These are phyloP conservation scores for Rhizoglyphus robini DNA, from an alignment of 1,140 invertebrate species.

Conservation along the genomic window DNA sequence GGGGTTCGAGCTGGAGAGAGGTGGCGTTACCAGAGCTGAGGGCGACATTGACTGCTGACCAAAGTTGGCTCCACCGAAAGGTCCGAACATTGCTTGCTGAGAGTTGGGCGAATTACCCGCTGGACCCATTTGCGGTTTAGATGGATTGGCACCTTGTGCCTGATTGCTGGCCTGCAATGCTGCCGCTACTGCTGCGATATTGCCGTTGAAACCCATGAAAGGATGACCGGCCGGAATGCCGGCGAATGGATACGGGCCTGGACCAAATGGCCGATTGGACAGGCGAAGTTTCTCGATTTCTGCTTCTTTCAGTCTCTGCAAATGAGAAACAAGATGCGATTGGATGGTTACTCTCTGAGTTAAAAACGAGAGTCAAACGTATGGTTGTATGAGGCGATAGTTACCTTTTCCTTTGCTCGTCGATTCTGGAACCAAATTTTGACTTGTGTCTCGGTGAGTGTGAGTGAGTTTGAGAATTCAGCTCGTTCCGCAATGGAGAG, in stretches of 20 bases:
- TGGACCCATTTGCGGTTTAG: background rate
- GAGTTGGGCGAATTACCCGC: background rate
- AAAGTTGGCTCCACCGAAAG: background rate
- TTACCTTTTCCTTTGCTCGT: conserved; percentile 40
- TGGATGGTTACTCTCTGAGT: background rate
- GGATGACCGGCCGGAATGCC: conserved; percentile 8
- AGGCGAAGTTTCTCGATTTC: conserved; percentile 38
- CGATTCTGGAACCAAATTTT: conserved; percentile 36
- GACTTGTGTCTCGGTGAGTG: conserved; percentile 76
- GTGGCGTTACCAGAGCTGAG: background rate
- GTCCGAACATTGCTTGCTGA: background rate
- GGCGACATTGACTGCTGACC: background rate
- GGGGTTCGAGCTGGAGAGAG: background rate
- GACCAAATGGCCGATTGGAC: conserved; percentile 22
- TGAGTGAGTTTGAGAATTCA: conserved; percentile 78
- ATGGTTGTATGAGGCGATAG: background rate
- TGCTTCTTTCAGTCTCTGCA: conserved; percentile 32
- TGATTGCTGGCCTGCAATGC: background rate
- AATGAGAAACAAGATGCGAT: background rate
- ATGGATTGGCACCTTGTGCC: background rate
- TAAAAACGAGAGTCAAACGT: background rate
- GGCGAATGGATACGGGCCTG: conserved; percentile 7
- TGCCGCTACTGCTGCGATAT: conserved; percentile 8
- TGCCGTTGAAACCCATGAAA: conserved; percentile 2
- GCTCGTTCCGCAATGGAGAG: conserved; percentile 88